Percentiles rank a stretch among this genome's conserved stretches.
Evolutionary conservation across 2,797 vertebrate genomes (phyloP).

Genomic region (Cyprinella venusta): DNA sequence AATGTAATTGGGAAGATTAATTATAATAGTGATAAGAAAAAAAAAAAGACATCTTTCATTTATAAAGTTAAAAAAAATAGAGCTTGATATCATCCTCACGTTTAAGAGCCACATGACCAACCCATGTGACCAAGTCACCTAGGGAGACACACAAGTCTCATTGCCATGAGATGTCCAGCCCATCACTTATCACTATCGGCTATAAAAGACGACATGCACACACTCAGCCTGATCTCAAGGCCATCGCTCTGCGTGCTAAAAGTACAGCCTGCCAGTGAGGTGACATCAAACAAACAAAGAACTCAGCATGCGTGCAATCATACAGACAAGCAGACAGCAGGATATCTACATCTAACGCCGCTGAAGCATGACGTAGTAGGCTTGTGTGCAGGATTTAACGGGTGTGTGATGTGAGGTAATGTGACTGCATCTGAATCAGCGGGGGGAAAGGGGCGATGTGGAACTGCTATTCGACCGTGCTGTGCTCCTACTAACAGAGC

Average conservation of each 20-base stretch:
- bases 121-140: slow-evolving; percentile 23
- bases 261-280: slow-evolving; percentile 42
- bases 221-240: slow-evolving; percentile 39
- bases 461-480: slow-evolving; percentile 48
- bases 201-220: slow-evolving; percentile 25
- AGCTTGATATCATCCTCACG: too few relatives aligned
- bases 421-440: slow-evolving; percentile 11
- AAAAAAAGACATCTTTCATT: too few relatives aligned
- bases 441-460: slow-evolving; percentile 31
- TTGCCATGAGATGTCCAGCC: neutral
- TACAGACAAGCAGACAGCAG: slow-evolving; percentile 29
- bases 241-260: slow-evolving; percentile 32
- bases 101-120: neutral
- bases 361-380: slow-evolving; percentile 1
- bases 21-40: neutral
- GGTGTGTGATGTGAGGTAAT: slow-evolving; percentile 31
- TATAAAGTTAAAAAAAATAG: too few relatives aligned
- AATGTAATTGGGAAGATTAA: slow-evolving; percentile 25
- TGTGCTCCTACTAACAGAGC: slow-evolving; percentile 70
- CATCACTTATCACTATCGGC: slow-evolving; percentile 14
- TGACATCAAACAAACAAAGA: slow-evolving; percentile 43
- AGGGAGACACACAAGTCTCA: neutral
- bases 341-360: neutral
- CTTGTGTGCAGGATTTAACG: slow-evolving; percentile 25
- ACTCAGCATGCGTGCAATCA: slow-evolving; percentile 29